Evolutionary conservation across 2,797 vertebrate genomes (phyloP).

Genomic region (Pygocentrus nattereri): DNA sequence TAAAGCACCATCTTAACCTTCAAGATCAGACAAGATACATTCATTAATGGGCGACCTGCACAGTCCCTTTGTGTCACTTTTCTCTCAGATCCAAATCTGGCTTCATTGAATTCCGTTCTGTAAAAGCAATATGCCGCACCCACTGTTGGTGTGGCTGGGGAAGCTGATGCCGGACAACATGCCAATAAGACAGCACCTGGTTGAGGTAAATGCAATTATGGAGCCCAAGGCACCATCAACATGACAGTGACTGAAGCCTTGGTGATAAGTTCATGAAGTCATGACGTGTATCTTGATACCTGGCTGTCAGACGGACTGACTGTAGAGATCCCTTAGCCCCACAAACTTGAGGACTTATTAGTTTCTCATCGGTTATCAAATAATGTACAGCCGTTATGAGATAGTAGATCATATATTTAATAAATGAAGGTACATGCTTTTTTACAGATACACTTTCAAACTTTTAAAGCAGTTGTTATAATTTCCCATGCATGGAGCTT

Average conservation of each 20-base stretch:
- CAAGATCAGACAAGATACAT: slow-evolving; percentile 54
- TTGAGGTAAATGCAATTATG: slow-evolving; percentile 50
- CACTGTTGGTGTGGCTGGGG: slow-evolving; percentile 36
- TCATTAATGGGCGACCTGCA: slow-evolving; percentile 50
- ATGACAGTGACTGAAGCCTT: background rate
- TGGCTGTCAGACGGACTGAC: background rate
- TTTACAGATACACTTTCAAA: no score
- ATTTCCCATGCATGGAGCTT: no score
- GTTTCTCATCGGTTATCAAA: no score
- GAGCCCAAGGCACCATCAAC: background rate
- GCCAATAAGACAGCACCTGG: slow-evolving; percentile 43
- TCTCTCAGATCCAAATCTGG: slow-evolving; percentile 47
- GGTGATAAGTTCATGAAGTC: background rate
- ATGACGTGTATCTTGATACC: no score
- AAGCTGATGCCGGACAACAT: slow-evolving; percentile 52
- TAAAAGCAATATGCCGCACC: slow-evolving; percentile 51
- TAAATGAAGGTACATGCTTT: no score
- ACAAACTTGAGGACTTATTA: no score
- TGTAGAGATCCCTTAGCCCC: background rate
- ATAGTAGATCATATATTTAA: no score
- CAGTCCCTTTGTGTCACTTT: slow-evolving; percentile 48
- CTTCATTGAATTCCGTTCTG: slow-evolving; percentile 53
- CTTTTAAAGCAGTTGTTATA: no score
- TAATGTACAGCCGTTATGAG: no score
- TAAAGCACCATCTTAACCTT: slow-evolving; percentile 40